Evolutionary conservation across 1,140 invertebrate species (phyloP), one percentile per base, ranked within the genome.

Genomic region (Luehdorfia chinensis): DNA sequence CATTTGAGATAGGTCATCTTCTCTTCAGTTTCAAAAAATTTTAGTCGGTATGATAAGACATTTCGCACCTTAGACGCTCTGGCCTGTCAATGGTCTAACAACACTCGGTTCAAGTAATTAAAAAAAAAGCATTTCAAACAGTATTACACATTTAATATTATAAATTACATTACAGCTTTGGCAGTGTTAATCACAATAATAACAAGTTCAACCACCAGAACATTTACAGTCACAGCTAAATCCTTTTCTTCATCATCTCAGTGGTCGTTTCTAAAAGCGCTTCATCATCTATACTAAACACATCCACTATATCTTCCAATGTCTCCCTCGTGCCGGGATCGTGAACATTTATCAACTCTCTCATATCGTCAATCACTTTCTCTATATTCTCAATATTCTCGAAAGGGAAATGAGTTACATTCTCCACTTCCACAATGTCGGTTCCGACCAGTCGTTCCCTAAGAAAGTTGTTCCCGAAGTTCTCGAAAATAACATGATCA

Each of bases 401-500:
- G n/a, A n/a, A n/a, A n/a, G n/a, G n/a, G 13, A 43, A 31, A 2
- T 3, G 12, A 1, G 12, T 12, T 31, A 6, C 9, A 18, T 43
- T 30, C 5, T 30, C 39, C 4, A 43, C n/a, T 11, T n/a, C 27
- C 2, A 41, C n/a, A n/a, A n/a, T n/a, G n/a, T 59, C 59, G 11
- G 53, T 50, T 21, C 55, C 67, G 7, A 81, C 47, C 2, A 80
- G 46, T 0, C 79, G 51, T 33, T 84, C 79, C 36, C 59, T 76
- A 0, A 80, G 41, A 15, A 69, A 78, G 31, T 78, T 76, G 9
- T 73, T 62, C 0, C 64, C 62, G 4, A 75, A 71, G 48, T 74
- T 75, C 28, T 80, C 75, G 21, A 71, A 74, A 0, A 75, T 62
- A 0, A 65, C 62, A 28, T 75, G 65, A 37, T 83, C 76, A 36